Base-by-base conservation (phyloP, 2,797 vertebrate species). In the Scolopax rusticola region DNA sequence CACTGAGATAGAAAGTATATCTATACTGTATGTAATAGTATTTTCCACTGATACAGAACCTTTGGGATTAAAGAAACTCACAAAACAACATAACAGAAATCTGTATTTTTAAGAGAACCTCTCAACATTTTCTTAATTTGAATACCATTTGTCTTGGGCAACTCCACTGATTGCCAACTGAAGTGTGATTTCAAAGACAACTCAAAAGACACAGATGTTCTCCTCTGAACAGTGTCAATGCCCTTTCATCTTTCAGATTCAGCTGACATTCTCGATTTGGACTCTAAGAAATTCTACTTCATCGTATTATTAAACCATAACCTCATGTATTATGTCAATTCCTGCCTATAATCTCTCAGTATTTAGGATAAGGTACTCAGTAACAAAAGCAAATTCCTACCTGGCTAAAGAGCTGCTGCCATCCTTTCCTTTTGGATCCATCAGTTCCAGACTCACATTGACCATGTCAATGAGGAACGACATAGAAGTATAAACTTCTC, bases 401-500 rank as follows among this genome's bases (percentile, higher is more conserved):
- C 96, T 95, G 71, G 99, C 99, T 59, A 99, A 97, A 32, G 99
- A 99, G 78, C 97, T 98, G 53, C 95, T 54, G 21, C 97, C 97
- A 47, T 96, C 97, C 60, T 96, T 98, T 89, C 97, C 97, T 63
- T 98, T 98, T 5, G 97, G 98, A 93, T 99, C 98, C 82, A 99
- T 97, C 68, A 99, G 98, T 91, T 99, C 99, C 98, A 99, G 97
- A 83, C 99, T 99, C 54, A 99, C 99, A 15, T 99, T 99, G 85
- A 99, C 99, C 99, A 99, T 99, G 90, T 99, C 99, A 43, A 99
- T 98, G 74, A 99, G 98, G 97, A 99, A 98, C 3, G 99, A 99
- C 95, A 99, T 94, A 75, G 96, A 98, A 10, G 99, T 99, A 84
- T 99, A 99, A 20, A 99, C 99, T 41, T 99, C 99, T 85, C 99